These are phyloP conservation scores for Neoniphon sammara DNA, from an alignment of 2,797 vertebrate species.

Conservation along the genomic window DNA sequence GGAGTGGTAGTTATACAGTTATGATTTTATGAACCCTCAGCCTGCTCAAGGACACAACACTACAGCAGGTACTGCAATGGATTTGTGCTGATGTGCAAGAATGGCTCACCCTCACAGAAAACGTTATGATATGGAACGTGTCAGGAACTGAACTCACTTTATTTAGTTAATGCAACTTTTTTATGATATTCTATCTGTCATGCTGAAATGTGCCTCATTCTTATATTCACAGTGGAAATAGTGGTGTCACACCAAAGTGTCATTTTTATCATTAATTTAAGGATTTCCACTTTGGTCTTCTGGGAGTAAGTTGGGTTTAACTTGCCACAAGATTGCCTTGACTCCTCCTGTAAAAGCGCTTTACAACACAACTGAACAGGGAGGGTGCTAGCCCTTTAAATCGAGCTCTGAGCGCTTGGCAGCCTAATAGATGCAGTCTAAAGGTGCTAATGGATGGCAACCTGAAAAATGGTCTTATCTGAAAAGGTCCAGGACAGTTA, in stretches of 20 bases:
- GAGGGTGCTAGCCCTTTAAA: constrained; percentile 77
- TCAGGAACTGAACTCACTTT: constrained; percentile 8
- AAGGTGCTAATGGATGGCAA: constrained; percentile 81
- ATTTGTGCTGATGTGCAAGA: constrained; percentile 18
- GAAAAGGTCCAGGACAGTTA: constrained; percentile 82
- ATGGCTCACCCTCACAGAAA: not conserved
- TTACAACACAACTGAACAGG: constrained; percentile 46
- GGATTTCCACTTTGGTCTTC: constrained; percentile 20
- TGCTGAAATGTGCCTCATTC: constrained; percentile 3
- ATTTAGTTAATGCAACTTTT: not conserved
- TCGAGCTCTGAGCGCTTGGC: constrained; percentile 68
- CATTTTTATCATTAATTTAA: constrained; percentile 38
- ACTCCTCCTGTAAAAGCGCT: constrained; percentile 35
- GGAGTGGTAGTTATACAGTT: constrained; percentile 34
- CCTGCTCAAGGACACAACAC: constrained; percentile 38
- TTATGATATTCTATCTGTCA: not conserved
- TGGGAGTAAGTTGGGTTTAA: constrained; percentile 25
- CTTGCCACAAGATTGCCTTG: constrained; percentile 46
- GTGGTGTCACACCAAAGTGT: not conserved
- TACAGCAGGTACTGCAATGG: not conserved
- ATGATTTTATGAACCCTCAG: constrained; percentile 38
- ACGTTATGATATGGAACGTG: not conserved
- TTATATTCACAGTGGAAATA: constrained; percentile 11
- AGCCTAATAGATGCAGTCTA: constrained; percentile 79
- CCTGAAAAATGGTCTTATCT: constrained; percentile 83